phyloP scores from a whole-genome alignment of 2,797 vertebrate species.

The Myotis planiceps region DNA sequence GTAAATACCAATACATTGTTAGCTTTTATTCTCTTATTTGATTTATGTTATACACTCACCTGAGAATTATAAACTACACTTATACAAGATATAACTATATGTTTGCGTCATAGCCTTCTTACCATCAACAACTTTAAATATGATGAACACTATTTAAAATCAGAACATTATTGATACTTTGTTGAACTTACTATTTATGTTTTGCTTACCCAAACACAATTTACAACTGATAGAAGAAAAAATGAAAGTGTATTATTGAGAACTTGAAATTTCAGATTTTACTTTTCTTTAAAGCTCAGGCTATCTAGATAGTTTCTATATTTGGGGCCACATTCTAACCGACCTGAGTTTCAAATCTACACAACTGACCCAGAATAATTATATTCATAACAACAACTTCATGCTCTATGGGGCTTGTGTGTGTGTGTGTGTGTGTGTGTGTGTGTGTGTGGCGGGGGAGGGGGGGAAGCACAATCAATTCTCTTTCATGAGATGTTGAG shows the following conservation, averaged over 20 bases:
- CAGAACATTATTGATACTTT: neutral
- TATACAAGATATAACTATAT: neutral
- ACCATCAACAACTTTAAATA: neutral
- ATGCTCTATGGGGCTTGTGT: constrained; percentile 48
- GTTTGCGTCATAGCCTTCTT: neutral
- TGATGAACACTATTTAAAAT: neutral
- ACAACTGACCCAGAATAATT: constrained; percentile 46
- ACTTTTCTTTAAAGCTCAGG: neutral
- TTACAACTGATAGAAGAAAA: neutral
- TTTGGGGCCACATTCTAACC: neutral
- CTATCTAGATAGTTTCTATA: constrained; percentile 11
- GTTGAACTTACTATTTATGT: neutral
- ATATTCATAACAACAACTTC: constrained; percentile 20
- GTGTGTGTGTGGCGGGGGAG: too few relatives aligned
- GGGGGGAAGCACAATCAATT: neutral
- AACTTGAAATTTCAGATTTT: neutral
- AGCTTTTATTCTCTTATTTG: neutral
- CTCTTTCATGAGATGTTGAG: constrained; percentile 41
- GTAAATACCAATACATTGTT: neutral
- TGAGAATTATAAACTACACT: neutral
- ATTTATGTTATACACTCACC: neutral
- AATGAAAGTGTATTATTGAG: neutral
- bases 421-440: neutral
- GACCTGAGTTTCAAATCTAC: constrained; percentile 35
- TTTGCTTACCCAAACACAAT: neutral